phyloP scores from a whole-genome alignment of 2,888 invertebrate species.

The Ichneumoninae sp. region DNA sequence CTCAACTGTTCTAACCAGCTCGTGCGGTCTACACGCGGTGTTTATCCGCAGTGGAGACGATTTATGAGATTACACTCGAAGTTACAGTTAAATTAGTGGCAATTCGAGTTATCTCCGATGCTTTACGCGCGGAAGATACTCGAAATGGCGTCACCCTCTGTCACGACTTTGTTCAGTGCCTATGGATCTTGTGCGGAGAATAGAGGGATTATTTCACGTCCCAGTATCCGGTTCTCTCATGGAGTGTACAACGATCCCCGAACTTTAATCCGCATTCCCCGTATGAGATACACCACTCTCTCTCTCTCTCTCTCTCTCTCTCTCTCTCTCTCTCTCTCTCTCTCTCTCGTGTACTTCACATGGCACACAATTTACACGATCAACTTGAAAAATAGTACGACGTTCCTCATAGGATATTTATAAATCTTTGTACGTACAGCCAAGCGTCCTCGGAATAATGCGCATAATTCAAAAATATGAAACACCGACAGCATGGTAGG shows the following conservation, averaged over 20 bases:
- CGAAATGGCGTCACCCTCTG: slow-evolving; percentile 33
- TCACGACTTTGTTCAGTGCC: slow-evolving; percentile 56
- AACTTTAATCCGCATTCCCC: slow-evolving; percentile 46
- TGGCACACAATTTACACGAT: slow-evolving; percentile 37
- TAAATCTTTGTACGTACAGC: slow-evolving; percentile 31
- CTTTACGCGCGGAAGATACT: slow-evolving; percentile 27
- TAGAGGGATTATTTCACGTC: slow-evolving; percentile 61
- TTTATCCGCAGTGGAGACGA: slow-evolving; percentile 31
- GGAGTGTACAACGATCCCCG: slow-evolving; percentile 42
- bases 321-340: slow-evolving; percentile 10
- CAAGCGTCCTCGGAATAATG: background rate
- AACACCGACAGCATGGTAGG: background rate
- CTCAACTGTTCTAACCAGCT: slow-evolving; percentile 2
- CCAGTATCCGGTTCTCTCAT: slow-evolving; percentile 32
- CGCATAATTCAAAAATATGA: background rate
- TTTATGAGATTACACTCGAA: slow-evolving; percentile 53
- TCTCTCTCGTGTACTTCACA: background rate
- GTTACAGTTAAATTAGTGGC: slow-evolving; percentile 60
- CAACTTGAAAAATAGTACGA: slow-evolving; percentile 37
- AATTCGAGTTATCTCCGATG: slow-evolving; percentile 37
- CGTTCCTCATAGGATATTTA: slow-evolving; percentile 45
- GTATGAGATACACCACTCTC: slow-evolving; percentile 18
- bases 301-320: background rate
- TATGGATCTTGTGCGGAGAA: slow-evolving; percentile 53
- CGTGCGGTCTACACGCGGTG: slow-evolving; percentile 21